Percentiles rank a stretch among this genome's conserved stretches.
Conservation (phyloP, 1,140 invertebrate species). For the Hesperophylax magnus region DNA sequence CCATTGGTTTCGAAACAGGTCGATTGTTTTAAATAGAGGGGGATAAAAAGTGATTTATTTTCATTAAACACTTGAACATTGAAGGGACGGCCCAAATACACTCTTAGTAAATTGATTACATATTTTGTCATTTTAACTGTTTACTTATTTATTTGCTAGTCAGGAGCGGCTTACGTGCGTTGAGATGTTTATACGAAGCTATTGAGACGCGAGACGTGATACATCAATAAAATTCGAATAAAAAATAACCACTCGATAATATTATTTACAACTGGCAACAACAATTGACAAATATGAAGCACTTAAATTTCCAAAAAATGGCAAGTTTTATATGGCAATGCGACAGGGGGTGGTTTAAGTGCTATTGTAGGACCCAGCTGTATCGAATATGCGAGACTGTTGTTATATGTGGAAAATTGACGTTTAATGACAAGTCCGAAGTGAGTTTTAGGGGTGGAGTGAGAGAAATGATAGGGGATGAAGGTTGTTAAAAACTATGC, state of each 20-base stretch:
- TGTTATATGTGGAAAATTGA: conserved; percentile 4
- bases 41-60: too few relatives aligned
- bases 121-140: too few relatives aligned
- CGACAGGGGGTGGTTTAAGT: background rate
- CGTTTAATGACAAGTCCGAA: conserved; percentile 23
- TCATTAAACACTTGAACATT: too few relatives aligned
- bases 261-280: conserved; percentile 37
- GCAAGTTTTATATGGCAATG: conserved; percentile 18
- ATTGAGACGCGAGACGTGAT: background rate
- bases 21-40: too few relatives aligned
- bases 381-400: background rate
- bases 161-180: too few relatives aligned
- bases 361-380: background rate
- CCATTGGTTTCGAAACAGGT: too few relatives aligned
- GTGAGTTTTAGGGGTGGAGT: background rate
- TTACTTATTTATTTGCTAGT: too few relatives aligned
- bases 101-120: too few relatives aligned
- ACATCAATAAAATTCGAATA: conserved; percentile 7
- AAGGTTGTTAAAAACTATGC: background rate
- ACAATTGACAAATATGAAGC: conserved; percentile 37
- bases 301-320: conserved; percentile 28
- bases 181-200: too few relatives aligned
- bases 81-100: too few relatives aligned
- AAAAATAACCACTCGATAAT: conserved; percentile 37
- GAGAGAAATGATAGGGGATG: background rate